Evolutionary conservation across 2,888 invertebrate species (phyloP), one percentile per base, ranked within the genome.

Genomic region (Camptogramma bilineatum): DNA sequence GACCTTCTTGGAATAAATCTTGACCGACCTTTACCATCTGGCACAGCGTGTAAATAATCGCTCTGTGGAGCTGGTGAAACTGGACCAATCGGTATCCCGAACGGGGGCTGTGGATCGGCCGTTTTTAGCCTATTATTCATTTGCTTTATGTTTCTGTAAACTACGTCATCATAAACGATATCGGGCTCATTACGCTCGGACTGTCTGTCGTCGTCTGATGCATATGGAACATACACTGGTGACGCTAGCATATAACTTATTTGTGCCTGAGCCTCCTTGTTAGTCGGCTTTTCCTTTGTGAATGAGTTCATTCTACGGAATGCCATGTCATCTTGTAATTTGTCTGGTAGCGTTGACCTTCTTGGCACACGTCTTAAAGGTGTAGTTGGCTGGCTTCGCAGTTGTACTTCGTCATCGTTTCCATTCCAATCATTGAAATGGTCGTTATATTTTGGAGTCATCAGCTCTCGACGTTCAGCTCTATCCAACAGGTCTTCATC

Each of bases 41-140:
- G 96, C 13, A 94, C 94, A 0, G 96, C 96, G 81, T 97, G 97
- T 60, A 98, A 92, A 80, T 98, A 98, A 84, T 98, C 97, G 74
- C 95, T 97, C 66, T 96, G 95, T 0, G 97, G 95, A 4, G 97
- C 96, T 1, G 96, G 95, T 0, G 96, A 94, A 19, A 97, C 95
- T 10, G 97, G 97, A 1, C 97, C 97, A 42, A 98, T 84, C 0
- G 98, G 98, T 79, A 98, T 98, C 18, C 98, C 98, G 83, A 98
- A 98, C 0, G 97, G 97, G 42, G 97, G 97, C 80, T 98, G 98
- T 16, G 96, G 97, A 57, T 98, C 97, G 2, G 95, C 80, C 5
- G 96, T 94, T 83, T 95, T 96, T 47, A 95, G 86, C 52, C 94
- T 94, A 80, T 95, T 95, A 75, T 97, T 97, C 9, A 96, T 95